phyloP scores from a whole-genome alignment of 2,113 vertebrate genomes.

The Merops nubicus region DNA sequence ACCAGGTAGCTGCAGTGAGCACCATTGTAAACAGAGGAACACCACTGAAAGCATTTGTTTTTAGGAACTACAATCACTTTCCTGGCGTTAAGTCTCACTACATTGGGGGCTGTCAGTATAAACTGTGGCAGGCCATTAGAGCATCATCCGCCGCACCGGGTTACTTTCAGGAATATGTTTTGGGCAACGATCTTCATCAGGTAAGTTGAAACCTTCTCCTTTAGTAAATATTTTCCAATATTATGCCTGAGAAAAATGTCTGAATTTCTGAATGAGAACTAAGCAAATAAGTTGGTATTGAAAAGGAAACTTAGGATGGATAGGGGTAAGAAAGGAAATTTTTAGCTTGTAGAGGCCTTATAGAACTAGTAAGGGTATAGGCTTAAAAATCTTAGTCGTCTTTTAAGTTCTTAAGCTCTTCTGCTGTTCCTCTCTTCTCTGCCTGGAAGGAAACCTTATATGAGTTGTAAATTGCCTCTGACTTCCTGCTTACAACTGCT shows the following conservation, averaged over 20 bases:
- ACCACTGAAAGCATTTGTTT: constrained; percentile 91
- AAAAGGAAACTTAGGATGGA: background rate
- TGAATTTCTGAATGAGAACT: background rate
- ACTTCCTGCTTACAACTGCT: constrained; percentile 5
- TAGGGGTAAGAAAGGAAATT: background rate
- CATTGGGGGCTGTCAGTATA: constrained; percentile 90
- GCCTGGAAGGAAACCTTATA: constrained; percentile 4
- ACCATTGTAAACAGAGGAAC: constrained; percentile 91
- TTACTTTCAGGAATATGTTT: constrained; percentile 91
- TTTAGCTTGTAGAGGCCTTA: background rate
- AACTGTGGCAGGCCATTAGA: constrained; percentile 93
- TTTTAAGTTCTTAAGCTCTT: background rate
- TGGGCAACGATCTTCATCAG: constrained; percentile 93
- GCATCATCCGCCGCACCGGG: constrained; percentile 94
- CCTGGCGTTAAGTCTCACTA: constrained; percentile 91
- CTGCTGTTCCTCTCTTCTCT: constrained; percentile 3
- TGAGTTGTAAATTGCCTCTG: background rate
- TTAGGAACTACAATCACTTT: constrained; percentile 93
- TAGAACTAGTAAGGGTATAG: background rate
- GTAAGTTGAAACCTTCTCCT: constrained; percentile 69
- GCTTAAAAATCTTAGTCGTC: background rate
- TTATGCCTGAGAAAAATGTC: background rate
- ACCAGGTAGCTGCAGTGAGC: constrained; percentile 92
- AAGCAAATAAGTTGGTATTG: background rate
- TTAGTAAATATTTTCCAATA: background rate